These are phyloP conservation scores for Omphaloscelis lunosa DNA, from an alignment of 2,888 invertebrate species.

Conservation along the genomic window DNA sequence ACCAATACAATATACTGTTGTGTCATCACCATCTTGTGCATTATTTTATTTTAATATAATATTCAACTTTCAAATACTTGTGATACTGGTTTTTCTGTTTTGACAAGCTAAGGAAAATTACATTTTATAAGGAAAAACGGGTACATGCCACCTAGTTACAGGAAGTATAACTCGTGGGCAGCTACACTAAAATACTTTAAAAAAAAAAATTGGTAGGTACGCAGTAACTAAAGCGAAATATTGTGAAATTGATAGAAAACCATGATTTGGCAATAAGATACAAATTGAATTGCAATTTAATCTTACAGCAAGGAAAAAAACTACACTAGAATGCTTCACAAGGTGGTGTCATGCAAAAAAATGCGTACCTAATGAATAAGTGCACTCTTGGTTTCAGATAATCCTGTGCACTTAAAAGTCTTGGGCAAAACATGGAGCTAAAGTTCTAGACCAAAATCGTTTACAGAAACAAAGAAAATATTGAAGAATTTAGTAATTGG, in stretches of 20 bases:
- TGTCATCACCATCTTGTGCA: constrained; percentile 50
- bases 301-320: constrained; percentile 67
- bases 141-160: constrained; percentile 52
- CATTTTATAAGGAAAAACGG: constrained; percentile 20
- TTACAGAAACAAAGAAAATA: constrained; percentile 83
- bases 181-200: constrained; percentile 45
- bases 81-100: neutral
- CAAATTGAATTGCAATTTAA: constrained; percentile 14
- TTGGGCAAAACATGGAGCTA: constrained; percentile 65
- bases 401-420: constrained; percentile 64
- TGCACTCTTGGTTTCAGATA: constrained; percentile 64
- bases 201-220: constrained; percentile 50
- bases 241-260: constrained; percentile 41
- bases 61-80: constrained; percentile 21
- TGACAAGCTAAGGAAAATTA: constrained; percentile 9
- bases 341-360: constrained; percentile 86
- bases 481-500: constrained; percentile 89
- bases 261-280: constrained; percentile 23
- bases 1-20: constrained; percentile 31
- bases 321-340: constrained; percentile 79
- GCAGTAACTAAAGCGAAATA: constrained; percentile 27
- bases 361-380: constrained; percentile 79
- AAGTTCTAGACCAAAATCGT: constrained; percentile 64
- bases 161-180: constrained; percentile 61
- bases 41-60: constrained; percentile 17